Base-by-base conservation (phyloP, 1,140 invertebrate species). In the Conus ventricosus region DNA sequence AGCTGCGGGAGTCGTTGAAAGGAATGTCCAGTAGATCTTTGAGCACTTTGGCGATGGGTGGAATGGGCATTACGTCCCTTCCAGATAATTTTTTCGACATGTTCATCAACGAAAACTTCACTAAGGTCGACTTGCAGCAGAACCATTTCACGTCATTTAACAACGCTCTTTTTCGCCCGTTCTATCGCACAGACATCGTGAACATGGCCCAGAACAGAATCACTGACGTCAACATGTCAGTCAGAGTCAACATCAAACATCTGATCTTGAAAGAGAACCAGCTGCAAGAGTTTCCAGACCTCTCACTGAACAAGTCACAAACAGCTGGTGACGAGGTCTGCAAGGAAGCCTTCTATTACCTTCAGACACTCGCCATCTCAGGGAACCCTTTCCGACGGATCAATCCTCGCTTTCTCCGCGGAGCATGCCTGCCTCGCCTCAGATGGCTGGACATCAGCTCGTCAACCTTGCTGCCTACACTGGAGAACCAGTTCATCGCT, bases 361-460 rank as follows among this genome's bases (percentile, higher is more conserved):
- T 87, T 11, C n/a, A 27, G 53, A 11, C 71, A 15, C 20, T 87
- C 15, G 51, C n/a, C 55, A 51, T 87, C 2, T 23, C n/a, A 10
- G 39, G 75, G 71, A 78, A 78, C 75, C 27, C 25, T 8, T n/a
- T 87, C 10, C 39, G 15, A 25, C 75, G 85, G 5, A 87, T 87
- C 85, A 51, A 17, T 23, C 39, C 5, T 13, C 23, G n/a, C 23
- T 17, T 57, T 4, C 85, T 87, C 2, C 85, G 85, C 5, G 85
- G 71, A 0, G 20, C 6, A 5, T 87, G 85, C 54, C 27, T 87
- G 15, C 85, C 85, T 6, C 39, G 2, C 25, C 51, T 87, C 23
- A 25, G 15, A n/a, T 53, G 80, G 7, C 25, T 87, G 85, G 85
- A 87, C 85, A 87, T 87, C 85, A 87, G 85, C 27, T 67, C 51